These are phyloP conservation scores for Aphrocallistes beatrix DNA, from an alignment of 37 sponge, comb jelly and placozoan species.

Conservation along the genomic window DNA sequence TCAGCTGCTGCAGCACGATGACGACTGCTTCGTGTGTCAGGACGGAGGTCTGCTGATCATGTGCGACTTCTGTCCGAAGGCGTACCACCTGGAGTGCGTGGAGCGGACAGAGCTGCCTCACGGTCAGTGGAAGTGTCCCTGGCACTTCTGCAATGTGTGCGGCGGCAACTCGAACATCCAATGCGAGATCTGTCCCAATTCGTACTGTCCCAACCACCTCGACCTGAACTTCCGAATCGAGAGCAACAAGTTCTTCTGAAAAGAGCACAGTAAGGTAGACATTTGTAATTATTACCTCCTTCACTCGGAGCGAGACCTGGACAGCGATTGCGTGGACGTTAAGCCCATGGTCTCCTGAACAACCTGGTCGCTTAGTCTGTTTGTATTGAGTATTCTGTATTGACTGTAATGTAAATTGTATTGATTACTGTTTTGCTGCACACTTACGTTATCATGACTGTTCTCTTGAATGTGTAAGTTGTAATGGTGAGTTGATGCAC, in stretches of 20 bases:
- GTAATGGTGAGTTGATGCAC: no score
- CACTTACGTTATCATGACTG: no score
- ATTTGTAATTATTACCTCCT: not conserved
- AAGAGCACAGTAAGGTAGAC: not conserved
- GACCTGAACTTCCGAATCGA: not conserved
- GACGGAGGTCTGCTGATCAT: constrained; percentile 57
- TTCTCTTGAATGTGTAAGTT: no score
- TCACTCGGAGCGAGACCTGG: not conserved
- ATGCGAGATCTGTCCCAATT: constrained; percentile 22
- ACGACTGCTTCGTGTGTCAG: constrained; percentile 53
- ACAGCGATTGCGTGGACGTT: no score
- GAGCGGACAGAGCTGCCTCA: constrained; percentile 29
- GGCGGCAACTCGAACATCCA: not conserved
- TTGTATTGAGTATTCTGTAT: no score
- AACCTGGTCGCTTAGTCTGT: no score
- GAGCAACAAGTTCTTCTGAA: not conserved
- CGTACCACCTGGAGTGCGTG: constrained; percentile 50
- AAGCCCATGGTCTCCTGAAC: no score
- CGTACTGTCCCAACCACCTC: constrained; percentile 18
- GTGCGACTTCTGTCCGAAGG: constrained; percentile 48
- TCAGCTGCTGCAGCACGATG: constrained; percentile 35
- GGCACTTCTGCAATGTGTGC: constrained; percentile 48
- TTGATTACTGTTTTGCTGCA: no score
- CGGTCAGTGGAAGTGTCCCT: constrained; percentile 42
- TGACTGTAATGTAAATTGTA: no score